Base-by-base conservation (phyloP, 2,113 vertebrate genomes). In the Eupsittula cactorum region DNA sequence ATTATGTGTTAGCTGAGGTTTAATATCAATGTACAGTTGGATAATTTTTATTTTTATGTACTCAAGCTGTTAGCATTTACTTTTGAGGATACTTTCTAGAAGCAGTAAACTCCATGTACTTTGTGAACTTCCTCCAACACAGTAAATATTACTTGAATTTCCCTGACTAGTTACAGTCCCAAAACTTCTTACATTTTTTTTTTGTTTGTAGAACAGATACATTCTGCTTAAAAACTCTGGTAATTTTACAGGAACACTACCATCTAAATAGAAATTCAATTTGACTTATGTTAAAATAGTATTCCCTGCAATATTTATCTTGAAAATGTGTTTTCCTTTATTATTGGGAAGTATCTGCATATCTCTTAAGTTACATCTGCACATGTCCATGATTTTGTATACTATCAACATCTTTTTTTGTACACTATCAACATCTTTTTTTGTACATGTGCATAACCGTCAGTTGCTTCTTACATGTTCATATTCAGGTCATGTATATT, bases 51-150 rank as follows among this genome's bases (percentile, higher is more conserved):
- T 65, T 53, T 67, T 85, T 50, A 39, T 19, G 79, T 92, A 93
- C 70, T 95, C 81, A 93, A 82, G 90, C 82, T 94, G 65, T 93
- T 78, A 68, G 46, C 65, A 62, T 90, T 86, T 63, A 33, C 46
- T 85, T 62, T 67, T 46, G 76, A 67, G 78, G 52, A 31, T 59
- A 19, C 75, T 81, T 94, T 91, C 74, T 92, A 49, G 70, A 52
- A 75, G 16, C 33, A 37, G 20, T 44, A n/a, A 67, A 31, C 39
- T 47, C 33, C 25, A 33, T 37, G 64, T 75, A 11, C 47, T 75
- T 68, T 50, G 10, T 83, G 68, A 63, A 42, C 53, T n/a, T 83
- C 27, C 35, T 86, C 16, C 35, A 63, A 46, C 17, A 35, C 4
- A 70, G 39, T 18, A 64, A 59, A 27, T 52, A 64, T 7, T 42